phyloP scores from a whole-genome alignment of 2,888 invertebrate genomes.

The Amitus sp. region DNA sequence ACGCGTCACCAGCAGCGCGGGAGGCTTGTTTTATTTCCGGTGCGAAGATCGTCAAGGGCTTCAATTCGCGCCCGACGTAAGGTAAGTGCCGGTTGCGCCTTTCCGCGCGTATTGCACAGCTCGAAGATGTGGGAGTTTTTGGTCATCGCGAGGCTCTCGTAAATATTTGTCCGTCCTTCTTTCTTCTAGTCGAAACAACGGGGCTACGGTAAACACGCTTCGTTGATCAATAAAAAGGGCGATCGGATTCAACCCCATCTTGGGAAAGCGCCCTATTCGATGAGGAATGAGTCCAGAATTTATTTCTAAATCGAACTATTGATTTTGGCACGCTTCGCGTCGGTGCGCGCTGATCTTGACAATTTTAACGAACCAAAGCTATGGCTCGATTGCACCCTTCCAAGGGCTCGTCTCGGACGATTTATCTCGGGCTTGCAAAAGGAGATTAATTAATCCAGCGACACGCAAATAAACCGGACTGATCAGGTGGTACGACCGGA shows the following conservation, averaged over 20 bases:
- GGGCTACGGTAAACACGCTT: constrained; percentile 42
- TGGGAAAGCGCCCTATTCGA: constrained; percentile 44
- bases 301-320: constrained; percentile 63
- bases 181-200: constrained; percentile 26
- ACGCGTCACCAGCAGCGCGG: not conserved
- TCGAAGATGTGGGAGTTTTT: constrained; percentile 36
- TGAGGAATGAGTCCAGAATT: constrained; percentile 58
- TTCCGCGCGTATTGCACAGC: constrained; percentile 6
- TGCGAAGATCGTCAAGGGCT: not conserved
- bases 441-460: constrained; percentile 51
- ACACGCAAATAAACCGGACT: constrained; percentile 35
- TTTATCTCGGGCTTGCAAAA: constrained; percentile 21
- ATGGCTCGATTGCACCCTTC: not conserved
- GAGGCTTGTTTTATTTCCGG: not conserved
- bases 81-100: not conserved
- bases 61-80: not conserved
- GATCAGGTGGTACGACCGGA: constrained; percentile 50
- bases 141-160: constrained; percentile 35
- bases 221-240: constrained; percentile 57
- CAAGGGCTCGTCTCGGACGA: constrained; percentile 8
- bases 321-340: constrained; percentile 56
- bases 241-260: constrained; percentile 58
- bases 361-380: constrained; percentile 50
- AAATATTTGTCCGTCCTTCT: constrained; percentile 35
- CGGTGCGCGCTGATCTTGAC: constrained; percentile 53